phyloP scores from a whole-genome alignment of 1,140 invertebrate genomes.

The Psix sp. region DNA sequence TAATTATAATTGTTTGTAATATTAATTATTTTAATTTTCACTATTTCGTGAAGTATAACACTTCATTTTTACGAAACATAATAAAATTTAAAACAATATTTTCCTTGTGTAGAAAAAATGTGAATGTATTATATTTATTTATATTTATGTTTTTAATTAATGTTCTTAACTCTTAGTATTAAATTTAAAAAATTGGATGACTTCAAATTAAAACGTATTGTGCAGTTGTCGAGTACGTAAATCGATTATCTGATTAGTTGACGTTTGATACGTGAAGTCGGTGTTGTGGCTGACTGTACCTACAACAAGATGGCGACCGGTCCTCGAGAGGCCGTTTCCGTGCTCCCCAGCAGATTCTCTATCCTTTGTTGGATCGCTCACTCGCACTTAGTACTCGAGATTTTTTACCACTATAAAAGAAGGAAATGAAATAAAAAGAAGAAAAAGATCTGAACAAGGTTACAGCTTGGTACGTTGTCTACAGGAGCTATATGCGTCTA shows the following conservation, averaged over 20 bases:
- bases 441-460: constrained; percentile 58
- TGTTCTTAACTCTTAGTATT: too few relatives aligned
- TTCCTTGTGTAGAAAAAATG: too few relatives aligned
- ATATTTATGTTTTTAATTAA: too few relatives aligned
- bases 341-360: constrained; percentile 54
- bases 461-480: constrained; percentile 48
- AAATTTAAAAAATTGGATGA: constrained; percentile 8
- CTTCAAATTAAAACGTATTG: constrained; percentile 18
- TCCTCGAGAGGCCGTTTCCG: constrained; percentile 62
- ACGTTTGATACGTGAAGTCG: constrained; percentile 34
- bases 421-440: constrained; percentile 61
- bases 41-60: too few relatives aligned
- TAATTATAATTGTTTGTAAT: too few relatives aligned
- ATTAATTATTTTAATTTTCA: too few relatives aligned
- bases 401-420: constrained; percentile 59
- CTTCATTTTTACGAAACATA: too few relatives aligned
- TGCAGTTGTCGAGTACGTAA: constrained; percentile 7
- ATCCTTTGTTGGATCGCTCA: constrained; percentile 56
- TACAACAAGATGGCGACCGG: constrained; percentile 61
- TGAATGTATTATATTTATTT: too few relatives aligned
- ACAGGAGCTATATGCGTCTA: constrained; percentile 23
- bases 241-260: constrained; percentile 55
- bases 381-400: constrained; percentile 56
- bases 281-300: constrained; percentile 62
- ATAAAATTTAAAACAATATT: too few relatives aligned